Conservation (phyloP, 2,113 vertebrate genomes). For the Corythoichthys haematopterus region DNA sequence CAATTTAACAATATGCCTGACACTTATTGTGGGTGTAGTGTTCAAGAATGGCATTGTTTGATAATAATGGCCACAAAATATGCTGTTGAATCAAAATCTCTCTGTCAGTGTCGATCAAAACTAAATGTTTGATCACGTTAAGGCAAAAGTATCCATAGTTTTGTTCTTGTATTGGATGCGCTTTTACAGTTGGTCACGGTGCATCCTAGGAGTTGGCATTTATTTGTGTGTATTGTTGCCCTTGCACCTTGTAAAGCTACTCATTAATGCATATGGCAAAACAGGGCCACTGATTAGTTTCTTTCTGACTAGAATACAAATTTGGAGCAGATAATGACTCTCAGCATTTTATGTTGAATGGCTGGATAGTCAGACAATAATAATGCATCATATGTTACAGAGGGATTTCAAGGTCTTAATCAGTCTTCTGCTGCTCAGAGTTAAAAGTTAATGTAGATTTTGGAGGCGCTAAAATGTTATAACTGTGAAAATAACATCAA, state of each 20-base stretch:
- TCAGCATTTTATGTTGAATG: slow-evolving; percentile 2
- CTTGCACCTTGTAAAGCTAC: slow-evolving; percentile 17
- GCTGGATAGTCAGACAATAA: slow-evolving; percentile 18
- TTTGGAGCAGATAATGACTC: slow-evolving; percentile 41
- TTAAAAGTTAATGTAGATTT: no score
- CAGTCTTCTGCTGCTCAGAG: slow-evolving; percentile 14
- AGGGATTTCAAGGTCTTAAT: slow-evolving; percentile 28
- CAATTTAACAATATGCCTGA: no score
- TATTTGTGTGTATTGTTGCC: slow-evolving; percentile 21
- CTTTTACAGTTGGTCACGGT: not conserved
- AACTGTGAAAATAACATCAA: no score
- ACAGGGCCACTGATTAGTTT: slow-evolving; percentile 19
- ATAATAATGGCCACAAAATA: not conserved
- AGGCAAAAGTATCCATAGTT: no score
- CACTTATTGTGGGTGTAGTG: not conserved
- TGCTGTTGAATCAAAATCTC: not conserved
- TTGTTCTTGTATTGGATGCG: not conserved
- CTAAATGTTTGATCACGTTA: no score
- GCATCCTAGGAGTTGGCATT: slow-evolving; percentile 5
- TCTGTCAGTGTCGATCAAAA: not conserved
- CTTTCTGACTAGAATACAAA: slow-evolving; percentile 15
- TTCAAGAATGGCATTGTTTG: not conserved
- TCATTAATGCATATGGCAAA: slow-evolving; percentile 31
- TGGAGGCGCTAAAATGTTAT: no score
- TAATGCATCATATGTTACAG: slow-evolving; percentile 35